These are phyloP conservation scores for Oopsacas minuta DNA, from an alignment of 37 sponge, comb jelly and placozoan species.

Conservation along the genomic window DNA sequence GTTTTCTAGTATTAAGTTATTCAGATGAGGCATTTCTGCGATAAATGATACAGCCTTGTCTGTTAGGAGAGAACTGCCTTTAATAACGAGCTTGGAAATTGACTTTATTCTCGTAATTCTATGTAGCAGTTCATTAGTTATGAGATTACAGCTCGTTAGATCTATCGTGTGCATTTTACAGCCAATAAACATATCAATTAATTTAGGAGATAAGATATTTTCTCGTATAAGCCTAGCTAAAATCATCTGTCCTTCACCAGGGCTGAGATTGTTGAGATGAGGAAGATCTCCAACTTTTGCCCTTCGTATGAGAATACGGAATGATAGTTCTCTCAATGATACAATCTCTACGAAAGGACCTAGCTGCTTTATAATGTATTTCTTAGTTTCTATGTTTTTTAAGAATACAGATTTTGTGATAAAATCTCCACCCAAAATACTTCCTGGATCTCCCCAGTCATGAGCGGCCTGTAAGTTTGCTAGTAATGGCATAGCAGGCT, in stretches of 20 bases:
- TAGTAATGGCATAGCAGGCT: background rate
- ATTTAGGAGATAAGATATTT: background rate
- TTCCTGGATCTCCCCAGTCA: background rate
- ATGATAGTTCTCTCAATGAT: background rate
- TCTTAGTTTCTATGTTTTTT: background rate
- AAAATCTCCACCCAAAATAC: background rate
- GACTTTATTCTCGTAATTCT: background rate
- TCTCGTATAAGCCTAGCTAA: background rate
- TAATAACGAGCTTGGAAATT: background rate
- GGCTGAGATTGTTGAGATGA: background rate
- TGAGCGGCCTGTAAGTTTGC: background rate
- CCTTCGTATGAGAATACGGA: background rate
- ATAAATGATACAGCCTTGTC: background rate
- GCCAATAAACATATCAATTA: background rate
- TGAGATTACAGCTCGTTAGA: background rate
- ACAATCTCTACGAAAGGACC: background rate
- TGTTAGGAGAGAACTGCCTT: background rate
- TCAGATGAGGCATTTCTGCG: background rate
- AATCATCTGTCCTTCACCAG: background rate
- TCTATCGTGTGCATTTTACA: background rate
- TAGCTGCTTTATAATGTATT: background rate
- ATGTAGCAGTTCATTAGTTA: background rate
- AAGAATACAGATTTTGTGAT: background rate
- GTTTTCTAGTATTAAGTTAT: background rate
- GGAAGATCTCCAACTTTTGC: background rate